Conservation (phyloP, 2,113 vertebrate species). For the Pipa parva region DNA sequence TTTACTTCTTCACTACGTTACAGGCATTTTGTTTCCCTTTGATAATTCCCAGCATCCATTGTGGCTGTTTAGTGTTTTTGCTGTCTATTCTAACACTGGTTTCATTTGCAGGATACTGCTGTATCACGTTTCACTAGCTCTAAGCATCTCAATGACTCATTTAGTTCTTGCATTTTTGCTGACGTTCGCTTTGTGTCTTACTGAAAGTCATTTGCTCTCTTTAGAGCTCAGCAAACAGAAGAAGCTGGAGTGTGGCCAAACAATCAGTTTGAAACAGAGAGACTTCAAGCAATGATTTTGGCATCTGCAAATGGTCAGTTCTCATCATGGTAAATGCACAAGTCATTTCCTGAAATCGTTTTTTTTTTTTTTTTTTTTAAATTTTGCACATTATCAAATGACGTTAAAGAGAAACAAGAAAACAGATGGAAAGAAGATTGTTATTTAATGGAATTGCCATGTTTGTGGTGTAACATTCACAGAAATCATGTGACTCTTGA, state of each 20-base stretch:
- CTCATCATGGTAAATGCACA: conserved; percentile 8
- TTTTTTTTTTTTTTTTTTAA: neutral
- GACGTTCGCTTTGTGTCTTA: conserved; percentile 1
- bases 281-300: conserved; percentile 94
- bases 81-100: no score
- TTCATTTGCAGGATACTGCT: neutral
- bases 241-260: conserved; percentile 96
- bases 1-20: no score
- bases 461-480: conserved; percentile 1
- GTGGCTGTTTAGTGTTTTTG: no score
- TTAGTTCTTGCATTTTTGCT: neutral
- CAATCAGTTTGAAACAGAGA: conserved; percentile 93
- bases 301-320: conserved; percentile 90
- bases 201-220: conserved; percentile 40
- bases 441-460: neutral
- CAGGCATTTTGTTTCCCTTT: no score
- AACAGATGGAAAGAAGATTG: no score
- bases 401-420: no score
- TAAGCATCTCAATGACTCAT: neutral
- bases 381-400: no score
- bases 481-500: neutral
- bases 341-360: neutral
- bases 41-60: no score
- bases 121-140: conserved; percentile 1
- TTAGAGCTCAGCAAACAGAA: conserved; percentile 71